A percentile compares a stretch with the other conserved stretches of the same genome.
Conservation (phyloP, 30 jellyfish, hydroid and myxozoan species). For the Aurelia aurita complex sp. Pacific region DNA sequence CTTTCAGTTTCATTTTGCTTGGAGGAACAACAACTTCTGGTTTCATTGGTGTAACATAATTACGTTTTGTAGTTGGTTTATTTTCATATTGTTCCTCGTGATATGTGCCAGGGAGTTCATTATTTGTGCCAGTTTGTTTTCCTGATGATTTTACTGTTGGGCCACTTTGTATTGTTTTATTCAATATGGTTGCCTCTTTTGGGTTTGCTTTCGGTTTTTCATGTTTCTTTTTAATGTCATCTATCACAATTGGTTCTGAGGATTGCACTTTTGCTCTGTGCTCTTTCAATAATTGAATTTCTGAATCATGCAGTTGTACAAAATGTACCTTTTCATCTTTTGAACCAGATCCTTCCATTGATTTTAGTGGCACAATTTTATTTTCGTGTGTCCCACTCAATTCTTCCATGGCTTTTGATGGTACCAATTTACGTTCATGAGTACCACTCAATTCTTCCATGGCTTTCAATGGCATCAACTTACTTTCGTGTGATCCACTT, state of each 20-base stretch:
- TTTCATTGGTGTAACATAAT: conserved; percentile 39
- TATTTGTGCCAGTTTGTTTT: conserved; percentile 1
- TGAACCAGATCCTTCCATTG: neutral
- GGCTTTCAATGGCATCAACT: neutral
- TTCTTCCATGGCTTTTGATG: neutral
- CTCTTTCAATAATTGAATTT: conserved; percentile 37
- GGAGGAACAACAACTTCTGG: neutral
- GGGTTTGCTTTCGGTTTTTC: conserved; percentile 80
- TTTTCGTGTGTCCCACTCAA: neutral
- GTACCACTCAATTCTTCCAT: neutral
- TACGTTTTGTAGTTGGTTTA: conserved; percentile 63
- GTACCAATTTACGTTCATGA: neutral
- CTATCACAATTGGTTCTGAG: conserved; percentile 89
- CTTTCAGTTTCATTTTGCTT: neutral
- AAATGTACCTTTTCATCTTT: conserved; percentile 45
- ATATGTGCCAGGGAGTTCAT: neutral
- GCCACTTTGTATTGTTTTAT: neutral
- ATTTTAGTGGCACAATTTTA: neutral
- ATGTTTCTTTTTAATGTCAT: conserved; percentile 75
- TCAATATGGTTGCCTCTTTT: conserved; percentile 66
- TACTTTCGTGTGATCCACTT: neutral
- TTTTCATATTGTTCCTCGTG: neutral
- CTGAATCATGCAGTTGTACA: conserved; percentile 58
- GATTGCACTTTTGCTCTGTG: conserved; percentile 51
- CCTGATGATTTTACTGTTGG: neutral